Conservation (phyloP, 2,888 invertebrate genomes). For the Xestia sexstrigata region DNA sequence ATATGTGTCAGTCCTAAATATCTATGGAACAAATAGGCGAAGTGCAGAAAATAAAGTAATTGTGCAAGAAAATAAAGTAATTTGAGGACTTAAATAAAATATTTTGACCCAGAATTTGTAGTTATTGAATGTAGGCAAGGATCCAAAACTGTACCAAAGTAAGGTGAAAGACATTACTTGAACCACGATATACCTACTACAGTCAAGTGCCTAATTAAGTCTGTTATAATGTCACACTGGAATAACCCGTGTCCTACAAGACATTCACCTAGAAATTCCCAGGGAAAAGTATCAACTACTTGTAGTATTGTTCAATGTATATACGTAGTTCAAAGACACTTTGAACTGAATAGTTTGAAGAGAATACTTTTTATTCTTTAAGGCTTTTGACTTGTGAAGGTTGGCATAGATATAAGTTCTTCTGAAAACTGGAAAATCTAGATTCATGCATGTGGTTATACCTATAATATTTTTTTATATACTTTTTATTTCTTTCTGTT, state of each 20-base stretch:
- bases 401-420: neutral
- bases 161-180: conserved; percentile 23
- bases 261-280: conserved; percentile 30
- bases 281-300: conserved; percentile 2
- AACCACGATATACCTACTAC: neutral
- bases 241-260: conserved; percentile 50
- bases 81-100: conserved; percentile 34
- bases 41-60: too few species aligned
- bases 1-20: conserved; percentile 58
- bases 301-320: neutral
- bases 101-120: conserved; percentile 37
- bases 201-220: conserved; percentile 16
- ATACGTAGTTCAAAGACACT: neutral
- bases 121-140: conserved; percentile 19
- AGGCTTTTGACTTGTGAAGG: neutral
- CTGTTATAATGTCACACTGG: conserved; percentile 10
- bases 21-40: conserved; percentile 59
- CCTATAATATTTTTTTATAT: too few species aligned
- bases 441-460: too few species aligned
- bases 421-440: neutral
- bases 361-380: neutral
- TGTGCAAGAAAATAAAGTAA: too few species aligned
- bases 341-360: neutral
- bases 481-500: too few species aligned
- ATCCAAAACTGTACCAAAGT: conserved; percentile 24